Conservation (phyloP, 1,140 invertebrate species). For the Drosophila parabipectinata region DNA sequence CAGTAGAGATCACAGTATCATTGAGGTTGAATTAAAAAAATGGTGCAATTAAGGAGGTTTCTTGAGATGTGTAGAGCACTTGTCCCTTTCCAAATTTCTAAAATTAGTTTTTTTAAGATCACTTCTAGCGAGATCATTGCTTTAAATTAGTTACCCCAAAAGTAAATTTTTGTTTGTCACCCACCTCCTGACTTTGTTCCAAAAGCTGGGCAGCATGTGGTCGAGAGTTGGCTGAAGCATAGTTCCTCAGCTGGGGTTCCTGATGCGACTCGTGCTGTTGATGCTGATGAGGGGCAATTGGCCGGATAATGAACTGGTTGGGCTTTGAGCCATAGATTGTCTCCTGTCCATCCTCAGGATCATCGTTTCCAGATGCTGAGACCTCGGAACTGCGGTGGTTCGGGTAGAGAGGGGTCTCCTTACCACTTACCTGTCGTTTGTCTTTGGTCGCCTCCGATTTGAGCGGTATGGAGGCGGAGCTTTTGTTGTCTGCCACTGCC, state of each 20-base stretch:
- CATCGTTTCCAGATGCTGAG: slow-evolving; percentile 38
- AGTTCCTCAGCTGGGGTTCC: slow-evolving; percentile 78
- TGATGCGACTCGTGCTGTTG: slow-evolving; percentile 74
- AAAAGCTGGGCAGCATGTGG: slow-evolving; percentile 75
- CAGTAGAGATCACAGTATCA: not conserved
- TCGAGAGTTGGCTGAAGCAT: slow-evolving; percentile 64
- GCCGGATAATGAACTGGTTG: slow-evolving; percentile 80
- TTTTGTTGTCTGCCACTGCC: slow-evolving; percentile 33
- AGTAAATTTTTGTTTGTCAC: slow-evolving; percentile 11
- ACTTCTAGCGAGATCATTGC: too few relatives aligned
- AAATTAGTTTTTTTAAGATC: too few relatives aligned
- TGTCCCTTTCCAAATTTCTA: not conserved
- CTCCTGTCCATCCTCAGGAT: slow-evolving; percentile 79
- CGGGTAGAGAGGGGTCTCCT: slow-evolving; percentile 73
- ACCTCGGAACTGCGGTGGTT: slow-evolving; percentile 67
- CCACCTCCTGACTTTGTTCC: slow-evolving; percentile 82
- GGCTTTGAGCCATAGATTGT: slow-evolving; percentile 78
- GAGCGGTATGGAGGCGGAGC: slow-evolving; percentile 35
- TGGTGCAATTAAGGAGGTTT: not conserved
- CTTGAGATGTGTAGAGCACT: not conserved
- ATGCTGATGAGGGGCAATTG: slow-evolving; percentile 75
- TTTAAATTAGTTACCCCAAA: too few relatives aligned
- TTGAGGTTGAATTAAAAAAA: not conserved
- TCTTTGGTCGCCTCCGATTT: slow-evolving; percentile 69
- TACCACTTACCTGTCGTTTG: slow-evolving; percentile 75